Conservation (phyloP, 2,113 vertebrate genomes). For the Synodontis membranacea region DNA sequence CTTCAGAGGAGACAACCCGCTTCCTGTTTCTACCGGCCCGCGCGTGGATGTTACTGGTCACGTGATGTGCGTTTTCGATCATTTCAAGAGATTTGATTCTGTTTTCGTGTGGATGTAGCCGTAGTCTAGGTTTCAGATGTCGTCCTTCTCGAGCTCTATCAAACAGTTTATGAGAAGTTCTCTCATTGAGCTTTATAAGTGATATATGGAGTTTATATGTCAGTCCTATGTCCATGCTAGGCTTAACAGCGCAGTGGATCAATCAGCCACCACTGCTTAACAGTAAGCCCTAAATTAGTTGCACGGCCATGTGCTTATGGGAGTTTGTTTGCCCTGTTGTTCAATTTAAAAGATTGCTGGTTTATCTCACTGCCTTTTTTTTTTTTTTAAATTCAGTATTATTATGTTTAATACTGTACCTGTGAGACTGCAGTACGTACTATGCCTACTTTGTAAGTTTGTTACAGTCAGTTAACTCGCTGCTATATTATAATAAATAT, state of each 20-base stretch:
- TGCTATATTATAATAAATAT: neutral
- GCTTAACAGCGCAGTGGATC: neutral
- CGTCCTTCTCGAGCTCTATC: neutral
- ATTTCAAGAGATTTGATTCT: too few relatives aligned
- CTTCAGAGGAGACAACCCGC: too few relatives aligned
- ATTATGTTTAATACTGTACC: neutral
- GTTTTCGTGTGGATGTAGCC: too few relatives aligned
- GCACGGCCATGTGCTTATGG: slow-evolving; percentile 3
- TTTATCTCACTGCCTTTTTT: neutral
- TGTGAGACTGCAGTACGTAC: neutral
- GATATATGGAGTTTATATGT: neutral
- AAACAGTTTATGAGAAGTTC: neutral
- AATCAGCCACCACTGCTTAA: neutral
- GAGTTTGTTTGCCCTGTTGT: slow-evolving; percentile 3
- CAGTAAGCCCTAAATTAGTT: neutral
- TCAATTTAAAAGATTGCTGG: neutral
- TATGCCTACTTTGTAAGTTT: neutral
- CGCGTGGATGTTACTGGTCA: too few relatives aligned
- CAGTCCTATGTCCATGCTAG: neutral
- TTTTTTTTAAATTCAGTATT: neutral
- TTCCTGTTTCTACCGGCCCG: too few relatives aligned
- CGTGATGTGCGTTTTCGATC: too few relatives aligned
- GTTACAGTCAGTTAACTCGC: neutral
- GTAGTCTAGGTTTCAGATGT: neutral
- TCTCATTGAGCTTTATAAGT: neutral